Evolutionary conservation across 2,888 invertebrate genomes (phyloP).

Genomic region (Mongoloraphidia duomilia): DNA sequence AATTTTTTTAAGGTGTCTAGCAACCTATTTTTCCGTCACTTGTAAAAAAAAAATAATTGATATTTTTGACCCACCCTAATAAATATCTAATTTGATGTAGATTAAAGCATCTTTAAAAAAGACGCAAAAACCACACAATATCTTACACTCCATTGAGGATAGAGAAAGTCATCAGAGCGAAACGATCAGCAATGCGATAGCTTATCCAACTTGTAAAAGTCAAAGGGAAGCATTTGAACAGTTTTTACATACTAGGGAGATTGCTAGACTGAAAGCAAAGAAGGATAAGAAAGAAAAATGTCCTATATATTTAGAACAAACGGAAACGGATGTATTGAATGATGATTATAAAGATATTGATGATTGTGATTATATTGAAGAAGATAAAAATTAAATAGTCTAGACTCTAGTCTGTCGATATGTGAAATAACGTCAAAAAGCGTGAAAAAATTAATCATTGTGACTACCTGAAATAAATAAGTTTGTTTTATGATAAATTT

Average conservation of each 20-base stretch:
- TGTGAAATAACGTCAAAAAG: too few relatives aligned
- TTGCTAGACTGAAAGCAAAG: conserved; percentile 18
- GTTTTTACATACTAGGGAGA: conserved; percentile 36
- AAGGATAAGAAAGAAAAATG: conserved; percentile 20
- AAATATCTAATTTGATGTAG: background rate
- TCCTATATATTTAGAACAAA: conserved; percentile 23
- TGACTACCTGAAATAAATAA: too few relatives aligned
- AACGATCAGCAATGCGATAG: conserved; percentile 5
- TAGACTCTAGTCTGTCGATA: too few relatives aligned
- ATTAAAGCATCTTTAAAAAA: conserved; percentile 4
- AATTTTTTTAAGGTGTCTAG: too few relatives aligned
- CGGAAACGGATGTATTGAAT: conserved; percentile 16
- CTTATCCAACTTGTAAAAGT: conserved; percentile 20
- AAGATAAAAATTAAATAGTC: conserved; percentile 7
- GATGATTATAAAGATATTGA: conserved; percentile 14
- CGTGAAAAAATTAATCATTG: too few relatives aligned
- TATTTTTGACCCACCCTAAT: conserved; percentile 11
- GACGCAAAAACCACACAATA: too few relatives aligned
- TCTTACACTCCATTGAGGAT: too few relatives aligned
- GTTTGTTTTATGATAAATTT: too few relatives aligned
- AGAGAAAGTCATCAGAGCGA: too few relatives aligned
- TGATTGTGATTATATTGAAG: conserved; percentile 18
- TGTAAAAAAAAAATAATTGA: too few relatives aligned
- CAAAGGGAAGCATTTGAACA: conserved; percentile 38
- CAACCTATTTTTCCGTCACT: too few relatives aligned